A percentile compares a stretch with the other conserved stretches of the same genome.
Conservation (phyloP, 2,113 vertebrate genomes). For the Cynocephalus volans region DNA sequence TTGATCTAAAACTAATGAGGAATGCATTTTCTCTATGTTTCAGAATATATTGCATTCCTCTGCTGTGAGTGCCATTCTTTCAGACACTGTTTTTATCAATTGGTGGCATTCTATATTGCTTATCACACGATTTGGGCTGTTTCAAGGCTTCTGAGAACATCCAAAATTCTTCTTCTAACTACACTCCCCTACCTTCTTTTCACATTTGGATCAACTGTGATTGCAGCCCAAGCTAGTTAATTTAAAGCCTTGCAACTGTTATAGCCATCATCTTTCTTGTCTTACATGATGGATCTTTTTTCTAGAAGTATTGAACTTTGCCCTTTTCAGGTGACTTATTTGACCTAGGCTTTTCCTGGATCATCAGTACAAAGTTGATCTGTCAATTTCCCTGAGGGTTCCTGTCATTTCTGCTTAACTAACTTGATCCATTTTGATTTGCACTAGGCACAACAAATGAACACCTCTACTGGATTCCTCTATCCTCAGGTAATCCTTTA, state of each 20-base stretch:
- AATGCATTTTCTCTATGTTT: not conserved
- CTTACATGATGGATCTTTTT: not conserved
- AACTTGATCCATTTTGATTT: not conserved
- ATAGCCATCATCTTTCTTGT: not conserved
- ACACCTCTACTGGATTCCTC: not conserved
- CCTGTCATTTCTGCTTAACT: conserved; percentile 27
- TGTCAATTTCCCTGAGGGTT: not conserved
- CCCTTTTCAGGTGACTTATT: not conserved
- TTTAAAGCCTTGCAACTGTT: conserved; percentile 2
- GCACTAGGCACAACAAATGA: not conserved
- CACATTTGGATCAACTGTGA: not conserved
- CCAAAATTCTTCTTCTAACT: not conserved
- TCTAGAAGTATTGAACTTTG: not conserved
- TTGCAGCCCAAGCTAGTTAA: not conserved
- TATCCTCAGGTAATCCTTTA: not conserved
- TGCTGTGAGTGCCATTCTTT: not conserved
- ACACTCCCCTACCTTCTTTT: not conserved
- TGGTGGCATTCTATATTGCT: not conserved
- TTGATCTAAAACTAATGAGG: conserved; percentile 16
- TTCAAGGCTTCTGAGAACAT: not conserved
- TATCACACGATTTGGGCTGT: not conserved
- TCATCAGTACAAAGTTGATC: not conserved
- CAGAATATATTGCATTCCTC: not conserved
- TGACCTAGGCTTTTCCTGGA: not conserved
- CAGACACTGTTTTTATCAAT: not conserved